Evolutionary conservation across 2,797 vertebrate genomes (phyloP).

Genomic region (Crenuchus spilurus): DNA sequence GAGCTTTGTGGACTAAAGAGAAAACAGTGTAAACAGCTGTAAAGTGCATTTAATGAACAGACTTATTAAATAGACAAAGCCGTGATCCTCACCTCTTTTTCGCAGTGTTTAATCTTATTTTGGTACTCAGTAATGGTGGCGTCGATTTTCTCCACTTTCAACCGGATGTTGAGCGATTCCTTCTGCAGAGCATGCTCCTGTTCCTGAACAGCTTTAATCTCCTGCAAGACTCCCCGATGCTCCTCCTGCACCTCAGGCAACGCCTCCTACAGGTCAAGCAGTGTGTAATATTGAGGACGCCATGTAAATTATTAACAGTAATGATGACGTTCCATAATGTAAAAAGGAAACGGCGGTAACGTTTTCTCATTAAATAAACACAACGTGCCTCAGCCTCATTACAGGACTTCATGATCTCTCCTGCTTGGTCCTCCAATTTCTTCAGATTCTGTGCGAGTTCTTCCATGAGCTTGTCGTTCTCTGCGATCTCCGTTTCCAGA

Average conservation of each 20-base stretch:
- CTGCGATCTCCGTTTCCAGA: constrained; percentile 81
- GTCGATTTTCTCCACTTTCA: constrained; percentile 89
- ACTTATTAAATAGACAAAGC: too few relatives aligned
- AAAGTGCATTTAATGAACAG: background rate
- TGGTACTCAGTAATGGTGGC: constrained; percentile 83
- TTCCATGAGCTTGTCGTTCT: constrained; percentile 78
- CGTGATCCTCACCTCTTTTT: constrained; percentile 89
- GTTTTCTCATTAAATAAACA: too few relatives aligned
- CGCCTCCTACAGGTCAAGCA: constrained; percentile 71
- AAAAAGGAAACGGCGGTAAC: too few relatives aligned
- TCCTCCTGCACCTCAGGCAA: constrained; percentile 86
- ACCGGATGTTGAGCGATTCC: constrained; percentile 88
- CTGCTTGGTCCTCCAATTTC: constrained; percentile 85
- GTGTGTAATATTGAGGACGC: background rate
- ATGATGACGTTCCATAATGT: background rate
- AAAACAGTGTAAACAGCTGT: too few relatives aligned
- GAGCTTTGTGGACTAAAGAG: constrained; percentile 82
- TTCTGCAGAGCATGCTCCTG: constrained; percentile 87
- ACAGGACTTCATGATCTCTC: constrained; percentile 82
- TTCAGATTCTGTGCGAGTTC: constrained; percentile 81
- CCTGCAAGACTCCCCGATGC: constrained; percentile 78
- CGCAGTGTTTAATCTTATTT: constrained; percentile 91
- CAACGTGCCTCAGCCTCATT: constrained; percentile 84
- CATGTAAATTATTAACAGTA: background rate
- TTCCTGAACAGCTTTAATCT: constrained; percentile 84